These are phyloP conservation scores for Crotalus horridus DNA, from an alignment of 2,113 vertebrate species.

Conservation along the genomic window DNA sequence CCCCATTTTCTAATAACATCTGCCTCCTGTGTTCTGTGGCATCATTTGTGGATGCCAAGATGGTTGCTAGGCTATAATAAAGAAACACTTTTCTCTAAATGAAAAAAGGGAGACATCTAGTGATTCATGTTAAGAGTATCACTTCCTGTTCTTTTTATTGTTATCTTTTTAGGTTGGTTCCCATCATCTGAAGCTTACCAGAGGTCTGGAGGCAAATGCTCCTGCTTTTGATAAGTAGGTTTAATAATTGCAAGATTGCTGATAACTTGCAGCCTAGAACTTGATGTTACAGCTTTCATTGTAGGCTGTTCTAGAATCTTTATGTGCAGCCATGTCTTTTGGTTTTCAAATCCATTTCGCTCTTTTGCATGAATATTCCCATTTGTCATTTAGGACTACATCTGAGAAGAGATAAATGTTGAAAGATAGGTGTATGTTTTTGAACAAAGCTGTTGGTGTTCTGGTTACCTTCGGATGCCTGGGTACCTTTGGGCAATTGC, in stretches of 20 bases:
- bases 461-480: background rate
- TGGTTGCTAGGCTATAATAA: constrained; percentile 35
- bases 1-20: constrained; percentile 26
- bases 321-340: background rate
- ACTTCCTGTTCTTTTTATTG: constrained; percentile 19
- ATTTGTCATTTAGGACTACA: background rate
- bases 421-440: background rate
- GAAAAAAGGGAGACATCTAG: constrained; percentile 59
- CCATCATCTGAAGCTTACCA: constrained; percentile 73
- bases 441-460: background rate
- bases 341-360: background rate
- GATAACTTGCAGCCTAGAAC: background rate
- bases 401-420: background rate
- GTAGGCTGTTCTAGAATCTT: background rate
- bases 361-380: background rate
- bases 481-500: background rate
- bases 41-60: background rate
- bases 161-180: constrained; percentile 72
- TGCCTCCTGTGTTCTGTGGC: constrained; percentile 17
- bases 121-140: constrained; percentile 43
- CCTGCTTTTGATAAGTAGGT: constrained; percentile 81
- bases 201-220: constrained; percentile 79
- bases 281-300: background rate
- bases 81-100: constrained; percentile 38
- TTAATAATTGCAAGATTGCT: background rate